phyloP scores from a whole-genome alignment of 1,140 invertebrate species.

The Wasmannia auropunctata region DNA sequence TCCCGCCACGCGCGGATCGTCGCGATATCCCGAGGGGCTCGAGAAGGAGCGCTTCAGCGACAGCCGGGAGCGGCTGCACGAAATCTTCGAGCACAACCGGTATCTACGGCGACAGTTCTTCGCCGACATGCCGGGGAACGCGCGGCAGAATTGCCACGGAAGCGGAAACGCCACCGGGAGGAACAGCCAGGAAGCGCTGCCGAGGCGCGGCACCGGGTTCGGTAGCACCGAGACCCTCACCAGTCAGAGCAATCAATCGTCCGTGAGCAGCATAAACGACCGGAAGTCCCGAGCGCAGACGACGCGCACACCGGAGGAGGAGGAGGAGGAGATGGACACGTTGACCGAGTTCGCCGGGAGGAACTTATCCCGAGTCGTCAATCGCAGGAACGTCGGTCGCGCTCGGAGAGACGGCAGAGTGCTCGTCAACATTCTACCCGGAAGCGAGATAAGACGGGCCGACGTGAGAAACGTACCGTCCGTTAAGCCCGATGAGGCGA shows the following conservation, averaged over 20 bases:
- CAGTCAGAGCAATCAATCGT: conserved; percentile 83
- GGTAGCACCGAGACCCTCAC: conserved; percentile 83
- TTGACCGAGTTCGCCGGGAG: neutral
- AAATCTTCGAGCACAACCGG: conserved; percentile 83
- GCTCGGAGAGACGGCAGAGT: conserved; percentile 16
- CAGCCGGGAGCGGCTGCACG: conserved; percentile 81
- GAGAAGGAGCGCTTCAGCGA: conserved; percentile 70
- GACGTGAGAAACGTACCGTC: neutral
- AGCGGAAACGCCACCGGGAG: neutral
- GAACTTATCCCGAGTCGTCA: neutral
- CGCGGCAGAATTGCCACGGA: neutral
- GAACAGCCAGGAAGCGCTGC: neutral
- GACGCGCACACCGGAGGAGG: conserved; percentile 74
- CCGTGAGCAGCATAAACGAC: conserved; percentile 78
- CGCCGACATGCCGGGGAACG: conserved; percentile 67
- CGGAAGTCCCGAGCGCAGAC: conserved; percentile 77
- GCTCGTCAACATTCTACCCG: conserved; percentile 43
- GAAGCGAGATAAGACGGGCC: conserved; percentile 37
- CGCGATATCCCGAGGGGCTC: neutral
- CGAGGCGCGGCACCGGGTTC: conserved; percentile 74
- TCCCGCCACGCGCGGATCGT: neutral
- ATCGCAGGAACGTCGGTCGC: neutral
- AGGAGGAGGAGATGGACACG: conserved; percentile 40
- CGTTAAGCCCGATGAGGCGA: neutral
- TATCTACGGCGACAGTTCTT: conserved; percentile 82